Conservation (phyloP, 1,140 invertebrate genomes). For the Drosophila simulans region DNA sequence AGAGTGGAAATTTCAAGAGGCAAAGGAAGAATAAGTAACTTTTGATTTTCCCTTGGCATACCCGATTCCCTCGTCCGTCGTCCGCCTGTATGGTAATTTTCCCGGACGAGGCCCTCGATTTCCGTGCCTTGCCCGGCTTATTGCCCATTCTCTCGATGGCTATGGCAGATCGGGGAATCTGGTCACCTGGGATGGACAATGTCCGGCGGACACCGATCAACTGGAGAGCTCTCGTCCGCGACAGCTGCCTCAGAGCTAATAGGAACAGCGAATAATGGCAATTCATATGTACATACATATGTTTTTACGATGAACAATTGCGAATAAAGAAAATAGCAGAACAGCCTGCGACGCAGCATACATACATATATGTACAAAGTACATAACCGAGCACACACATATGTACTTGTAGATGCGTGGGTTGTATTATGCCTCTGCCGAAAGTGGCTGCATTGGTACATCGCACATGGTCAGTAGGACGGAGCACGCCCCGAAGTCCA, state of each 20-base stretch:
- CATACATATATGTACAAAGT: background rate
- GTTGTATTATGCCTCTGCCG: background rate
- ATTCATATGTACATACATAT: background rate
- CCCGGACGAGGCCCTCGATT: slow-evolving; percentile 2
- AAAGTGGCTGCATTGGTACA: slow-evolving; percentile 11
- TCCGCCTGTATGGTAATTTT: background rate
- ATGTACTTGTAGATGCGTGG: too few species aligned
- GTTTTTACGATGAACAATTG: background rate
- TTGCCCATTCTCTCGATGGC: slow-evolving; percentile 55
- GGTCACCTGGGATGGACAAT: slow-evolving; percentile 23
- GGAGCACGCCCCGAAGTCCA: slow-evolving; percentile 11
- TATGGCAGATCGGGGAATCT: background rate
- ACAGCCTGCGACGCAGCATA: slow-evolving; percentile 22
- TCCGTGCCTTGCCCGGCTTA: slow-evolving; percentile 48
- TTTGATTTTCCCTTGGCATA: slow-evolving; percentile 36
- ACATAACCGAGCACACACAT: background rate
- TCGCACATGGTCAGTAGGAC: slow-evolving; percentile 2
- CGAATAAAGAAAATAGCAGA: slow-evolving; percentile 11
- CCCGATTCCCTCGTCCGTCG: slow-evolving; percentile 28
- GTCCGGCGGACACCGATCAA: slow-evolving; percentile 27
- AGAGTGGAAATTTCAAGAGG: slow-evolving; percentile 42
- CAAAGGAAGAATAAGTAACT: background rate
- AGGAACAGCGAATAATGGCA: slow-evolving; percentile 12
- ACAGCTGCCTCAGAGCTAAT: slow-evolving; percentile 35
- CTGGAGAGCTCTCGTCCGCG: slow-evolving; percentile 7